Base-by-base conservation (phyloP, 2,797 vertebrate genomes). In the Amblyraja radiata region DNA sequence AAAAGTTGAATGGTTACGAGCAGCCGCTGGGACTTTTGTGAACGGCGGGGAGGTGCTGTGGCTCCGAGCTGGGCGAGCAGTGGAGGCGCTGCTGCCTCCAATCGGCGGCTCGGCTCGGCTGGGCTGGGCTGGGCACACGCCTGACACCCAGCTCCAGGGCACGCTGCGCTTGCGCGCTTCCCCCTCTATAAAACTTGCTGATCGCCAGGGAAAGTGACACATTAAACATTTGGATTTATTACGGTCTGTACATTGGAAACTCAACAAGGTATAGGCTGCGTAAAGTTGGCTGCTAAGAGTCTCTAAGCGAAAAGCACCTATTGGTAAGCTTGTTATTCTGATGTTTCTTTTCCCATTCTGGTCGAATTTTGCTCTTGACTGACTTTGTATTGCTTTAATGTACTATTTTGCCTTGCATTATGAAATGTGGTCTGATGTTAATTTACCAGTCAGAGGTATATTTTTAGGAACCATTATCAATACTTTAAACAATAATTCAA, bases 181-280 rank as follows among this genome's bases (percentile, higher is more conserved):
- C 8, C 63, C n/a, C n/a, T 84, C 4, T 74, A 91, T 91, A 91
- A 91, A 91, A 91, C 32, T 91, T 91, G 90, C 90, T 13, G 68
- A 16, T 91, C 65, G 68, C 9, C 39, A 23, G 90, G 32, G 36
- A 25, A 74, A 46, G 39, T 74, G 36, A 54, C 90, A 91, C 65
- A 91, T 74, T 74, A 39, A 91, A 91, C 65, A 74, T 68, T 74
- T 5, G 90, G 90, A 74, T 91, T 91, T 91, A 91, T 91, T 73
- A 68, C 90, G 71, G 36, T 11, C 16, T 5, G 65, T 36, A 28
- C 83, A 86, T 58, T 54, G 80, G 18, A 73, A 86, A 13, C 58
- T 28, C 13, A 4, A 6, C 14, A 18, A 16, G 63, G 54, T 58
- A 54, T 21, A 54, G 39, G 25, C 46, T 58, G 54, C 46, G 6